Evolutionary conservation across 2,888 invertebrate species (phyloP), one percentile per base, ranked within the genome.

Genomic region (Dione juno): DNA sequence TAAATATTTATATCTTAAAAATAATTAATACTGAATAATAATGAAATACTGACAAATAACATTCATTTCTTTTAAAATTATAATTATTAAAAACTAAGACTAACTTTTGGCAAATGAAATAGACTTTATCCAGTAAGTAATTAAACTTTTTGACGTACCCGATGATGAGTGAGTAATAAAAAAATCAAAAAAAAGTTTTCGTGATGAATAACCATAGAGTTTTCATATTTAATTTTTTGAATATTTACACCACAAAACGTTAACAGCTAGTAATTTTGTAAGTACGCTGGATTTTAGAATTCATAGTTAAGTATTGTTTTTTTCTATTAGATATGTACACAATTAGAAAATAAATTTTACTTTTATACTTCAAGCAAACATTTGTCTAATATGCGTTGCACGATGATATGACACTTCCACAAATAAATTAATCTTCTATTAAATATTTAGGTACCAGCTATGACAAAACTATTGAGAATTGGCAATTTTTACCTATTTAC

Each of bases 41-140:
- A 16, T 16, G 37, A 57, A 57, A 57, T 57, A 57, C 57, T 57
- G 57, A n/a, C 37, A 16, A 37, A 35, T 54, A 35, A 11, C 37
- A 50, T 57, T 37, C n/a, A 3, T 37, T 8, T 37, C 16, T 40
- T 37, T 9, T 14, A 9, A 35, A 10, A 14, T 53, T 50, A 10
- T 50, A 19, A 11, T 19, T 50, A 50, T 19, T 19, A 3, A 16
- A 48, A 50, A 19, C 16, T 6, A 19, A 50, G 19, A 50, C 16
- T 19, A 50, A 50, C 16, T 50, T n/a, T 50, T 11, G 50, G 16
- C 10, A 11, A 19, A 10, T 11, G 16, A 19, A 16, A 11, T 19
- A 5, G 19, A 11, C 11, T 10, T 40, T 9, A 8, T 8, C 28
- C 28, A 28, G 2, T 28, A 3, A 3, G 28, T 5, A 28, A 28